Evolutionary conservation across 2,797 vertebrate species (phyloP), one percentile per base, ranked within the genome.

Genomic region (Sebastiscus albofasciatus): DNA sequence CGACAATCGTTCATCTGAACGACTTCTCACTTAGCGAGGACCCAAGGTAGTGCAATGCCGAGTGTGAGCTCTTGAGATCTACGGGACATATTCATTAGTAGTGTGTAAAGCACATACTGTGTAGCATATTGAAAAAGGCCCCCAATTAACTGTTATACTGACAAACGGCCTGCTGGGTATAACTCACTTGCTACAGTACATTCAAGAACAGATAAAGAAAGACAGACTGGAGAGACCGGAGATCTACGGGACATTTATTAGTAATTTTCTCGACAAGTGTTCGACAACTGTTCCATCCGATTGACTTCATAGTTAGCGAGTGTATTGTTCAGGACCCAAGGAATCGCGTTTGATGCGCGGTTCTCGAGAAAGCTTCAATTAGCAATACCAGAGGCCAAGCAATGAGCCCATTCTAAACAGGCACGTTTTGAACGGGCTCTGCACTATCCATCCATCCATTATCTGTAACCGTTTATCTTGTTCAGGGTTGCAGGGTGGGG

Each of bases 241-340:
- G 59, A 5, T 20, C 27, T 52, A 20, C 16, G 16, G 1, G 58
- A 22, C 33, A 13, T n/a, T 61, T n/a, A 31, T 33, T n/a, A 11
- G 5, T 33, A n/a, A 61, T 61, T n/a, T 33, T n/a, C 29, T 12
- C 9, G 3, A 6, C 16, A 59, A 29, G 42, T 46, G 42, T 49
- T 49, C 1, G 0, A 60, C 16, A 60, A 31, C 6, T 49, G 42
- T 49, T 49, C 0, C 16, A 49, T 49, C 16, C 7, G 16, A 49
- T 49, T 3, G 7, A 18, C 42, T 49, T 49, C 0, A 49, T 18
- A 49, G 0, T 49, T 52, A 8, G 20, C 0, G 8, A 0, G 49
- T 52, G 49, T 52, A 1, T 49, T 52, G 49, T 0, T n/a, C 49
- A 52, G 49, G 49, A 52, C 2, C 49, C 16, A 49, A 0, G 16